phyloP scores from a whole-genome alignment of 1,140 invertebrate species.

The Linepithema humile region DNA sequence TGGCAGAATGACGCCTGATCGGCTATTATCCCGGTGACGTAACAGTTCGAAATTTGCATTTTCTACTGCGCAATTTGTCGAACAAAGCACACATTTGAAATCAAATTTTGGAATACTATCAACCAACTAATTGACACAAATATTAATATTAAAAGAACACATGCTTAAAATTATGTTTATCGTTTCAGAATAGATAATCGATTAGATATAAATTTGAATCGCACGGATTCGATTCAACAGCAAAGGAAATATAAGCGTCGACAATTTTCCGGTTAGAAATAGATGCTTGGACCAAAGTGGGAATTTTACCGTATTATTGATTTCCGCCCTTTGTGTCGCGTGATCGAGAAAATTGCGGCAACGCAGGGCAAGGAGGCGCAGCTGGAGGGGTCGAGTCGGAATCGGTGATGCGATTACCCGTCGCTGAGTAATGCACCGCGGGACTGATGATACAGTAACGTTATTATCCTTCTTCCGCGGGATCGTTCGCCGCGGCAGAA shows the following conservation, averaged over 20 bases:
- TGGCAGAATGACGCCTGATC: neutral
- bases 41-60: neutral
- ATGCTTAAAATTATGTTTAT: neutral
- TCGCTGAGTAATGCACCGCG: conserved; percentile 63
- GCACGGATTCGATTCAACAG: too few relatives aligned
- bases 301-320: conserved; percentile 68
- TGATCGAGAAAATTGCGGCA: conserved; percentile 75
- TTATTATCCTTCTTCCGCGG: conserved; percentile 44
- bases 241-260: neutral
- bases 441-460: conserved; percentile 55
- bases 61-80: neutral
- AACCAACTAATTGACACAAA: too few relatives aligned
- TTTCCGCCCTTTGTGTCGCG: conserved; percentile 74
- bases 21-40: neutral
- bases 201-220: neutral
- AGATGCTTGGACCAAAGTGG: neutral
- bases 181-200: neutral
- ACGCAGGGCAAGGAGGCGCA: conserved; percentile 62
- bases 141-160: neutral
- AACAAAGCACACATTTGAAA: neutral
- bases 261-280: neutral
- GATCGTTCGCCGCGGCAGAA: conserved; percentile 7
- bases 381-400: conserved; percentile 52
- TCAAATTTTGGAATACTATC: neutral
- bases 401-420: conserved; percentile 52